Evolutionary conservation across 2,113 vertebrate species (phyloP), one percentile per base, ranked within the genome.

Genomic region (Oreochromis aureus): DNA sequence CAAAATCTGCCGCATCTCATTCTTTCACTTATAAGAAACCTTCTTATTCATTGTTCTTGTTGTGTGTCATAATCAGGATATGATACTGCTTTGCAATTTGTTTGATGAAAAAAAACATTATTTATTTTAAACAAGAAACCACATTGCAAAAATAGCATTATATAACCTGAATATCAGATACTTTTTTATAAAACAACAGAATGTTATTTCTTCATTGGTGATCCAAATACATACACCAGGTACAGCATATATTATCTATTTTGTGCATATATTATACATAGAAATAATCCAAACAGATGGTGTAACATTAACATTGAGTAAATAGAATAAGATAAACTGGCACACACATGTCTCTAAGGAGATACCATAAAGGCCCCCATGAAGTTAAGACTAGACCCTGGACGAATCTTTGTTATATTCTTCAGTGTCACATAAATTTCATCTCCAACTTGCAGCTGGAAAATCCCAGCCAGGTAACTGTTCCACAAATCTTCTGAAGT

Each of bases 341-440:
- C 18, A 81, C 32, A 78, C 16, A 63, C 10, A 41, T 1, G 2
- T 10, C 32, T 24, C 82, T 91, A 83, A 6, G 87, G 54, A 76
- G 3, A 92, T 46, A 97, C 73, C 95, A 95, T 95, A 48, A 96
- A 96, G 18, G 95, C 95, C 1, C 96, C 96, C 82, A 97, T 93
- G 61, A 95, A 93, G 85, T 95, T 96, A 7, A 95, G 92, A 2
- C 41, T 16, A 2, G 9, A 2, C 51, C 82, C 91, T 12, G 12
- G 2, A n/a, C 5, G 61, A 7, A 94, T 18, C 11, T 63, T 83
- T 0, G 51, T 3, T 19, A 24, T 63, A 24, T 87, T 61, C 1
- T 93, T 92, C 84, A 96, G 2, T 8, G 6, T 89, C 53, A 96
- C 93, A 63, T 58, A 96, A n/a, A 97, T 86, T 27, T 55, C 1